phyloP scores from a whole-genome alignment of 2,888 invertebrate genomes.

The Ophion obscuratus region DNA sequence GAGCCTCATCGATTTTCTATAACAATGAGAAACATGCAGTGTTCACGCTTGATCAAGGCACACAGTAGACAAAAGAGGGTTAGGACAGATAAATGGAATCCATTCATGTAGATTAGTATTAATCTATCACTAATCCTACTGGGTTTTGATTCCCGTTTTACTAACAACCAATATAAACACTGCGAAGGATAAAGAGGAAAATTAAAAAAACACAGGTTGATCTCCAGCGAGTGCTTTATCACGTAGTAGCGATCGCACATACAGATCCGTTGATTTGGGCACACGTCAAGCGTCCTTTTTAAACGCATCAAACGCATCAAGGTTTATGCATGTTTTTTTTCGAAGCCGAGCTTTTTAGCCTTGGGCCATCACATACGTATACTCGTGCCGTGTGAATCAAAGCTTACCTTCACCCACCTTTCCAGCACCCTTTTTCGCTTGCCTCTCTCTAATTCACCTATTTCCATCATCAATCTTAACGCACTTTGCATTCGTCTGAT shows the following conservation, averaged over 20 bases:
- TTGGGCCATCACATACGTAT: conserved; percentile 43
- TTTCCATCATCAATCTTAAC: conserved; percentile 60
- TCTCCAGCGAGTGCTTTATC: conserved; percentile 13
- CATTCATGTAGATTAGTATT: not conserved
- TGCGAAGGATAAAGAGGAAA: not conserved
- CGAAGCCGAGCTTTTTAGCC: conserved; percentile 25
- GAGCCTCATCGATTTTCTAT: conserved; percentile 57
- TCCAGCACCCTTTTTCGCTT: not conserved
- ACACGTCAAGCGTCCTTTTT: not conserved
- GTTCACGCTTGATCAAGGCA: not conserved
- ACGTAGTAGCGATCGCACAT: not conserved
- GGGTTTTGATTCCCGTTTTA: not conserved
- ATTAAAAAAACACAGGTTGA: not conserved
- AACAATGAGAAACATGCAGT: conserved; percentile 38
- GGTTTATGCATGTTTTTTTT: not conserved
- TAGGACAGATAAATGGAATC: not conserved
- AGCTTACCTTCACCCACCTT: not conserved
- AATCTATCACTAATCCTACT: not conserved
- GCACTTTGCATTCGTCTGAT: conserved; percentile 50
- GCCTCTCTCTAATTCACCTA: not conserved
- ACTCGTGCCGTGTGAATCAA: conserved; percentile 43
- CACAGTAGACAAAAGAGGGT: not conserved
- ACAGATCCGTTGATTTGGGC: not conserved
- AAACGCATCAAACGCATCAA: conserved; percentile 11
- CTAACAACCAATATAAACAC: not conserved